These are phyloP conservation scores for Aethina tumida DNA, from an alignment of 1,140 invertebrate species.

Conservation along the genomic window DNA sequence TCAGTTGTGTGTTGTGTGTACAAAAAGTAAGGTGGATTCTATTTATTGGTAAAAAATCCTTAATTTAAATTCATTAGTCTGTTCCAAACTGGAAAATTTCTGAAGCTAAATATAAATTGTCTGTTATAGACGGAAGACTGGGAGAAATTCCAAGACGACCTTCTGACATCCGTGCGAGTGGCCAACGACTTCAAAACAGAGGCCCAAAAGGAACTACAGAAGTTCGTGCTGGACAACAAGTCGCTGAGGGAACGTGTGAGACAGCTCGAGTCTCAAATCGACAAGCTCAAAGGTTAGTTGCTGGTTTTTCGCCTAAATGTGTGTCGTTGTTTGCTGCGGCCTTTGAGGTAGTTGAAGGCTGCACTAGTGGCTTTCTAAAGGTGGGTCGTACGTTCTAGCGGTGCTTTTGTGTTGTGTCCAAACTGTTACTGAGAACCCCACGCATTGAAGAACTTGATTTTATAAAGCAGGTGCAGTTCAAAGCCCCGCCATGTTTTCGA, in stretches of 20 bases:
- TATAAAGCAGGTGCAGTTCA: background rate
- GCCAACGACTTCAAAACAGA: slow-evolving; percentile 92
- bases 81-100: too few species aligned
- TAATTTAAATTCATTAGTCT: slow-evolving; percentile 14
- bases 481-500: background rate
- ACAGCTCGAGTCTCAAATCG: slow-evolving; percentile 66
- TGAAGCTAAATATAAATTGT: too few species aligned
- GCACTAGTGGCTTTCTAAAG: background rate
- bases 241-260: slow-evolving; percentile 66
- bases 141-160: slow-evolving; percentile 88
- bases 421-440: slow-evolving; percentile 4
- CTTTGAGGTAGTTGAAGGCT: too few species aligned
- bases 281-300: slow-evolving; percentile 60
- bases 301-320: background rate
- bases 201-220: slow-evolving; percentile 71
- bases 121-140: slow-evolving; percentile 64
- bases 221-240: slow-evolving; percentile 73
- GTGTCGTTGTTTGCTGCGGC: too few species aligned
- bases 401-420: slow-evolving; percentile 1
- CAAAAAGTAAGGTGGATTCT: background rate
- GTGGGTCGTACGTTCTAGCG: background rate
- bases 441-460: slow-evolving; percentile 6
- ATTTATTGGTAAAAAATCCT: background rate
- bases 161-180: slow-evolving; percentile 85
- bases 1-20: background rate